Conservation (phyloP, 2,113 vertebrate species). For the Zapus hudsonius region DNA sequence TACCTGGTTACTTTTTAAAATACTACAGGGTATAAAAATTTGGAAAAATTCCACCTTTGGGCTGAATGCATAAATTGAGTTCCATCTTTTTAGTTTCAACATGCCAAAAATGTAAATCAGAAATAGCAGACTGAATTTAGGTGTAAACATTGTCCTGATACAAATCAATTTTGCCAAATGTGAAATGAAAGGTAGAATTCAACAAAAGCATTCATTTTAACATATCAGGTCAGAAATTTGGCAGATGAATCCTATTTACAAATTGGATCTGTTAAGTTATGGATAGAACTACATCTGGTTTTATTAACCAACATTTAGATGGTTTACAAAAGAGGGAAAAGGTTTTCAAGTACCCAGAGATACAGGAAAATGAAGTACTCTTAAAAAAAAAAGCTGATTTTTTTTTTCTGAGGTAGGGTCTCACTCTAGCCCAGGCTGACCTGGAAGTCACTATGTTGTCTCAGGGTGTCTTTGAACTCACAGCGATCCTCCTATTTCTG, state of each 20-base stretch:
- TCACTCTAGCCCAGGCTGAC: too few relatives aligned
- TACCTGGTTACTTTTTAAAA: conserved; percentile 16
- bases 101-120: background rate
- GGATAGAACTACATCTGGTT: background rate
- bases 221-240: conserved; percentile 44
- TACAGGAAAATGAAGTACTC: background rate
- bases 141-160: conserved; percentile 1
- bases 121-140: conserved; percentile 42
- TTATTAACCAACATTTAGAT: background rate
- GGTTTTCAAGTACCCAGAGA: background rate
- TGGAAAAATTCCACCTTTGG: background rate
- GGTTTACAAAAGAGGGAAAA: background rate
- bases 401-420: too few relatives aligned
- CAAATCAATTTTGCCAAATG: conserved; percentile 36
- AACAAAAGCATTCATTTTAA: conserved; percentile 32
- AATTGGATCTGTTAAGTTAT: background rate
- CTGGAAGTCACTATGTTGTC: too few relatives aligned
- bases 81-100: background rate
- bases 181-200: conserved; percentile 1
- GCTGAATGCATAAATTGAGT: background rate
- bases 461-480: too few relatives aligned
- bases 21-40: background rate
- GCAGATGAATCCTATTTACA: conserved; percentile 7
- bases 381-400: background rate
- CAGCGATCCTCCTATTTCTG: too few relatives aligned